Conservation (phyloP, 2,113 vertebrate species). For the Ailurus styani region DNA sequence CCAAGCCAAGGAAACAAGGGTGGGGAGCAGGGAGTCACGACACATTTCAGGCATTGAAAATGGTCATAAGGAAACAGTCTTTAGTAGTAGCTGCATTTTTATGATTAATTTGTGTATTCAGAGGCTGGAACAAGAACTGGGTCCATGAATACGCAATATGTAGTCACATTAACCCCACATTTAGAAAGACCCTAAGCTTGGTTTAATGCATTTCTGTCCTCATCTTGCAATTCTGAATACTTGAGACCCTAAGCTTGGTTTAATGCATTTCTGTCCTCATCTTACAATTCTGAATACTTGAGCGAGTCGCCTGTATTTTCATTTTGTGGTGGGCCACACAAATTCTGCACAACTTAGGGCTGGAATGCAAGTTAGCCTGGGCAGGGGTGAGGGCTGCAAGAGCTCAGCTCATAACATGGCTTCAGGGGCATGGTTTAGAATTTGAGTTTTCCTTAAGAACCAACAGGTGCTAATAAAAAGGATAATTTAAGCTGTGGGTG, state of each 20-base stretch:
- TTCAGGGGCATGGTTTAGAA: not conserved
- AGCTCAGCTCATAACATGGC: not conserved
- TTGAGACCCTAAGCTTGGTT: not conserved
- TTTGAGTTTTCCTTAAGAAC: not conserved
- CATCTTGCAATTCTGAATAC: not conserved
- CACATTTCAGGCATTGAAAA: not conserved
- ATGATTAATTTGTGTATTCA: not conserved
- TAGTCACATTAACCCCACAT: not conserved
- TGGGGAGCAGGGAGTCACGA: not conserved
- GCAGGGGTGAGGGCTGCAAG: not conserved
- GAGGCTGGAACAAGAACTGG: not conserved
- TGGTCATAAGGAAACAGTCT: not conserved
- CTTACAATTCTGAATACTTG: not conserved
- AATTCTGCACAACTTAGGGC: not conserved
- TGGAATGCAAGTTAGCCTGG: not conserved
- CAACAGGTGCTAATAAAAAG: not conserved
- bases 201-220: not conserved
- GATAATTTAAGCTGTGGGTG: not conserved
- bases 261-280: not conserved
- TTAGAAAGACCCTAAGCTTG: not conserved
- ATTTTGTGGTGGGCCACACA: not conserved
- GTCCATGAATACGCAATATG: not conserved
- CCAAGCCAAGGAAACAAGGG: not conserved
- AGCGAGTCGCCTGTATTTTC: not conserved
- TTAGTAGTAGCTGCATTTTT: not conserved